Conservation (phyloP, 2,797 vertebrate genomes). For the Syndactyla subalaris region DNA sequence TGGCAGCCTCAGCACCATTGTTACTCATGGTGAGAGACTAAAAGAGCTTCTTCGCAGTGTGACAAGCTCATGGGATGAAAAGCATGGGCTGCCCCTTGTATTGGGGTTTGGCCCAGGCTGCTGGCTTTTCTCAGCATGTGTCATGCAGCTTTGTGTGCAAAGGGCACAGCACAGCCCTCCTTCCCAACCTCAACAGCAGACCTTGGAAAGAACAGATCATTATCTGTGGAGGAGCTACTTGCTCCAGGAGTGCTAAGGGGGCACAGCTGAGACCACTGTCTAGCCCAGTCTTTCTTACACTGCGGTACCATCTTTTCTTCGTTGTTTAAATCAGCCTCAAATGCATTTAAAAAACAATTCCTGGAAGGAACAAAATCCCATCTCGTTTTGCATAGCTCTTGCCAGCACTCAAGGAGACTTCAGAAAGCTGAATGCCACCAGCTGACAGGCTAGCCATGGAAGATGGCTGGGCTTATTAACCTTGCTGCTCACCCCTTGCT, state of each 20-base stretch:
- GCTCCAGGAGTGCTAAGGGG: background rate
- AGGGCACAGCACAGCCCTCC: background rate
- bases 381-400: background rate
- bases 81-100: background rate
- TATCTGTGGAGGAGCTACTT: background rate
- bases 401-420: background rate
- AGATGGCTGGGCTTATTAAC: background rate
- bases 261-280: background rate
- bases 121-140: background rate
- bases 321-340: background rate
- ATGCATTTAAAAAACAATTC: background rate
- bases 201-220: background rate
- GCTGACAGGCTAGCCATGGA: background rate
- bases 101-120: background rate
- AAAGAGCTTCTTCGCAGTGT: background rate
- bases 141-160: background rate
- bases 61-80: background rate
- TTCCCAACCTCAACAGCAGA: background rate
- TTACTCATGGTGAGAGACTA: background rate
- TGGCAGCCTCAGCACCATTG: background rate
- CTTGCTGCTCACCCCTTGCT: background rate
- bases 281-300: background rate
- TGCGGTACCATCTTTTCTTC: background rate
- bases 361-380: background rate
- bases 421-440: background rate